These are phyloP conservation scores for Stenotaenia linearis DNA, from an alignment of 2,888 invertebrate species.

Conservation along the genomic window DNA sequence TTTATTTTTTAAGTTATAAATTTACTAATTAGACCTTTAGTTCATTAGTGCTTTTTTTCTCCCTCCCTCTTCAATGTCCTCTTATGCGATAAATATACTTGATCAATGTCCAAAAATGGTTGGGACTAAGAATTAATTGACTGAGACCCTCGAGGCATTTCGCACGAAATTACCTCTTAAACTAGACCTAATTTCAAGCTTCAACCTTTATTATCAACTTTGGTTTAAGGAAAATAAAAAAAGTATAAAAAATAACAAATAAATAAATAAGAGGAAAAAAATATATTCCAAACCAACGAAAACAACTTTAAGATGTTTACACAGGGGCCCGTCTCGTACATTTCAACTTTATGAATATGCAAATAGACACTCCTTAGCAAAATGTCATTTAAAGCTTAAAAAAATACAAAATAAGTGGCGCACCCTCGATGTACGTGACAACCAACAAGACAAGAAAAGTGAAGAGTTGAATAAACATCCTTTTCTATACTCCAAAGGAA, in stretches of 20 bases:
- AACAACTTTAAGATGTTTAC: neutral
- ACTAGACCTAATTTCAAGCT: constrained; percentile 6
- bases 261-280: neutral
- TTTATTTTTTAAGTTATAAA: neutral
- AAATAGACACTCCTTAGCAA: constrained; percentile 12
- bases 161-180: constrained; percentile 1
- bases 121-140: neutral
- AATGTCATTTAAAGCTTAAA: neutral
- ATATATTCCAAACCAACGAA: neutral
- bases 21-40: neutral
- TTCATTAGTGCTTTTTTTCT: neutral
- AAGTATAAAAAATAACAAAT: neutral
- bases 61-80: neutral
- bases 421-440: constrained; percentile 1
- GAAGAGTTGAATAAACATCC: constrained; percentile 22
- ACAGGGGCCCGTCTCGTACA: neutral
- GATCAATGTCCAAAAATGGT: constrained; percentile 7
- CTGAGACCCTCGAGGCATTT: neutral
- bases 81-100: constrained; percentile 3
- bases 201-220: neutral
- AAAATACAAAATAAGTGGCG: neutral
- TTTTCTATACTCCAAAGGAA: neutral
- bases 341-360: constrained; percentile 1
- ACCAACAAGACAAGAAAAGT: neutral
- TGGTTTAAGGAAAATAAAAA: neutral